Percentiles rank a stretch among this genome's conserved stretches.
Conservation (phyloP, 1,140 invertebrate genomes). For the Contarinia nasturtii region DNA sequence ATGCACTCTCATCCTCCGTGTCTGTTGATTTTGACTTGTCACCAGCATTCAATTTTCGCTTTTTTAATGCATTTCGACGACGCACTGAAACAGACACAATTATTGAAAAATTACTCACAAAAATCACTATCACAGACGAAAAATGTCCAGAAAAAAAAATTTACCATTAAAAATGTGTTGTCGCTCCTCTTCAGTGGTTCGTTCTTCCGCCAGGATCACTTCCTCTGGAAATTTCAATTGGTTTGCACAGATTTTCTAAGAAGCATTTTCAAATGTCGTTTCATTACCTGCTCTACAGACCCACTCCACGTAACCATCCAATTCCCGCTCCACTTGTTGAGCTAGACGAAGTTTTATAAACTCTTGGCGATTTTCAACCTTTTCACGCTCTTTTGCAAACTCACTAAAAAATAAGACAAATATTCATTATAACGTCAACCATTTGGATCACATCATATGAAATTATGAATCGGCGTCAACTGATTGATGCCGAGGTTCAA, state of each 20-base stretch:
- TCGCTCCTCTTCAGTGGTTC: conserved; percentile 98
- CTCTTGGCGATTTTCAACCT: conserved; percentile 99
- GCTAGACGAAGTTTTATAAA: conserved; percentile 98
- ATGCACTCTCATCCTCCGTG: conserved; percentile 91
- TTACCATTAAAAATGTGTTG: conserved; percentile 97
- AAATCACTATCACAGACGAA: background rate
- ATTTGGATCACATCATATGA: too few relatives aligned
- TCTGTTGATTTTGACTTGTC: conserved; percentile 94
- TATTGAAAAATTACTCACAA: background rate
- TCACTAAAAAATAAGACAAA: conserved; percentile 55
- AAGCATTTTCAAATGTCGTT: too few relatives aligned
- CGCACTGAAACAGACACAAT: conserved; percentile 42
- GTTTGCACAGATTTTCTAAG: too few relatives aligned
- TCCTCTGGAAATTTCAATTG: conserved; percentile 67
- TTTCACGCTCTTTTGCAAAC: conserved; percentile 99
- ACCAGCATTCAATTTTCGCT: conserved; percentile 92
- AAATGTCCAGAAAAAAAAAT: background rate
- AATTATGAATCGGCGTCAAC: background rate
- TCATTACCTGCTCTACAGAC: conserved; percentile 99
- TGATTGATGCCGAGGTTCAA: conserved; percentile 10
- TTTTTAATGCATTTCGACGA: conserved; percentile 80
- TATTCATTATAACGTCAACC: too few relatives aligned
- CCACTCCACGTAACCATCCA: conserved; percentile 99
- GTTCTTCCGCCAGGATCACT: conserved; percentile 96
- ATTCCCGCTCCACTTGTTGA: conserved; percentile 95